Base-by-base conservation (phyloP, 30 jellyfish, hydroid and myxozoan species). In the Phacellophora camtschatica region DNA sequence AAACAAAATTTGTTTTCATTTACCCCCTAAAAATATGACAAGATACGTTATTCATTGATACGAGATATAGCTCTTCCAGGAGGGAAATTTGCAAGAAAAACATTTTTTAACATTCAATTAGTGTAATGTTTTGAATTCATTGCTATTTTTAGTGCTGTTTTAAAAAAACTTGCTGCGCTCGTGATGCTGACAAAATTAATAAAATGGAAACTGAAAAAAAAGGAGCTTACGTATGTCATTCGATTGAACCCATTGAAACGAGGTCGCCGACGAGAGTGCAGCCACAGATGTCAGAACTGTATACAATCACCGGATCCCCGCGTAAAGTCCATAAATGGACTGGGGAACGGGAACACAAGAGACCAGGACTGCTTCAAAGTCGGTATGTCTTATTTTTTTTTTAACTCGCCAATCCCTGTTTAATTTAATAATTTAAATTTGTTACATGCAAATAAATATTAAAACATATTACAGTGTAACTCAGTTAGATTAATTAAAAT, bases 241-340 rank as follows among this genome's bases (percentile, higher is more conserved):
- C 90, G 3, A 62, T 85, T 2, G 56, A 85, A 76, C 89, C 96
- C 12, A 85, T 85, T 19, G 96, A 85, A 25, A 74, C 90, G 2
- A 74, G 55, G 90, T 63, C 96, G 4, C 89, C 89, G 7, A 61
- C 77, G 8, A 74, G 53, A 82, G 96, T 85, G 42, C 96, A 85
- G 27, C 96, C 96, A 1, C 79, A 85, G 33, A 23, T 74, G 53
- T 53, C 45, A 23, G 86, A 77, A 12, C 49, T 85, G 20, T 85
- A 85, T 57, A 53, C 96, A 5, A 64, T 85, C 28, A 23, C 67
- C 53, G 96, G 96, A 18, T 85, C 96, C 16, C 96, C 96, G 9
- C 96, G 88, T 51, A 85, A 74, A 64, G 83, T 74, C 48, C 96
- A 64, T 71, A 67, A 78, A 39, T 74, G 96, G 90, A 35, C 84